Percentiles rank a stretch among this genome's conserved stretches.
Conservation (phyloP, 2,113 vertebrate species). For the Nipponia nippon region DNA sequence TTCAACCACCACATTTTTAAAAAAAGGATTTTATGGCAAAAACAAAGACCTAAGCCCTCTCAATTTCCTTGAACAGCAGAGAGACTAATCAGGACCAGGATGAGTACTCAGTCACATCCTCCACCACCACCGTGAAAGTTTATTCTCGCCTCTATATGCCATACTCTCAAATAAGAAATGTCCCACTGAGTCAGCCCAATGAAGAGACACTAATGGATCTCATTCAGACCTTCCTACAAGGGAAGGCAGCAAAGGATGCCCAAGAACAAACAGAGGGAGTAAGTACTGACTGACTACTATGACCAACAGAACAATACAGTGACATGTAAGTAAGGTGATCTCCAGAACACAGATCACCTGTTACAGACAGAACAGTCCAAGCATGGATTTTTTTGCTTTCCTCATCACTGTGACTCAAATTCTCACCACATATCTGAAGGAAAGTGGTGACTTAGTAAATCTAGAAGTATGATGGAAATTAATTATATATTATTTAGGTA, state of each 20-base stretch:
- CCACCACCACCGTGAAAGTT: background rate
- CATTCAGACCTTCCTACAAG: background rate
- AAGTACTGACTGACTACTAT: background rate
- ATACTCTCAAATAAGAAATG: accelerated
- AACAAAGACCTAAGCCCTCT: background rate
- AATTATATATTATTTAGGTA: background rate
- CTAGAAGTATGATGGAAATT: background rate
- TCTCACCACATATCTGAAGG: background rate
- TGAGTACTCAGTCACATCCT: background rate
- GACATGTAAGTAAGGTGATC: background rate
- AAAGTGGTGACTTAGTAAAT: background rate
- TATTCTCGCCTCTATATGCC: background rate
- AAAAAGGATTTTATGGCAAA: background rate
- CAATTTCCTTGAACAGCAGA: background rate
- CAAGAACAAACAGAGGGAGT: background rate
- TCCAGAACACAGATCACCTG: background rate
- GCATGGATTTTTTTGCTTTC: background rate
- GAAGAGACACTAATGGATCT: background rate
- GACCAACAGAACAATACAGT: background rate
- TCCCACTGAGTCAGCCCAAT: background rate
- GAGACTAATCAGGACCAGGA: background rate
- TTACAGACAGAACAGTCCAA: accelerated
- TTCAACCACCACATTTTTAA: background rate
- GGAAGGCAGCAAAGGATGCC: background rate
- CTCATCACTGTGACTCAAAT: background rate